A percentile compares a stretch with the other conserved stretches of the same genome.
Evolutionary conservation across 1,140 invertebrate species (phyloP).

Genomic region (Idris sp.): DNA sequence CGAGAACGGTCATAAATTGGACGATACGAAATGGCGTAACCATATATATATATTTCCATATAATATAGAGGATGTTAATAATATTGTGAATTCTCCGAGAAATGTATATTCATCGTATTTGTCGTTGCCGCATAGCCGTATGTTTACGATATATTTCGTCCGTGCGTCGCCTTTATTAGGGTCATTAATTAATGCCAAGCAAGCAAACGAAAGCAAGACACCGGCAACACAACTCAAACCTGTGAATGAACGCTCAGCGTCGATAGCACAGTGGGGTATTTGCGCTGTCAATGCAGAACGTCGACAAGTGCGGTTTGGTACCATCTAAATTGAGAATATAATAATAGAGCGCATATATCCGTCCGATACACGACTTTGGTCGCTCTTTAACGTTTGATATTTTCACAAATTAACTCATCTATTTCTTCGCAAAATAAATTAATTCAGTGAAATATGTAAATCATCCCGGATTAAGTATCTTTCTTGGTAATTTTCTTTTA

Average conservation of each 20-base stretch:
- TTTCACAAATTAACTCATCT: too few species aligned
- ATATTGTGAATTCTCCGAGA: slow-evolving; percentile 34
- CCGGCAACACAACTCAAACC: slow-evolving; percentile 49
- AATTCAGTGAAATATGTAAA: too few species aligned
- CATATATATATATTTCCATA: slow-evolving; percentile 26
- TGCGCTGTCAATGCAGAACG: slow-evolving; percentile 56
- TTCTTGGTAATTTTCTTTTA: too few species aligned
- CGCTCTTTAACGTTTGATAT: too few species aligned
- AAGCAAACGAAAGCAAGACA: slow-evolving; percentile 61
- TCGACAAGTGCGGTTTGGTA: slow-evolving; percentile 28
- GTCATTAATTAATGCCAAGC: slow-evolving; percentile 58
- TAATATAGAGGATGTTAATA: slow-evolving; percentile 33
- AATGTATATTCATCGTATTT: slow-evolving; percentile 49
- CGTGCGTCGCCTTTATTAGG: slow-evolving; percentile 51
- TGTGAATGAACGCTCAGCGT: slow-evolving; percentile 50
- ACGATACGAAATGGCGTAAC: slow-evolving; percentile 22
- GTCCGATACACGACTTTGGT: slow-evolving; percentile 38
- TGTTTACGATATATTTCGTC: slow-evolving; percentile 60
- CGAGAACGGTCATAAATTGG: slow-evolving; percentile 18
- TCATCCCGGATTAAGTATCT: too few species aligned
- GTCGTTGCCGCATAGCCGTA: slow-evolving; percentile 35
- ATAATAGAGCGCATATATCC: slow-evolving; percentile 58
- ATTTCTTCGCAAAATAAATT: too few species aligned
- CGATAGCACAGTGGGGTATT: slow-evolving; percentile 48
- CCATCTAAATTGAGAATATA: slow-evolving; percentile 53